Base-by-base conservation (phyloP, 1,140 invertebrate species). In the Agrilus planipennis region DNA sequence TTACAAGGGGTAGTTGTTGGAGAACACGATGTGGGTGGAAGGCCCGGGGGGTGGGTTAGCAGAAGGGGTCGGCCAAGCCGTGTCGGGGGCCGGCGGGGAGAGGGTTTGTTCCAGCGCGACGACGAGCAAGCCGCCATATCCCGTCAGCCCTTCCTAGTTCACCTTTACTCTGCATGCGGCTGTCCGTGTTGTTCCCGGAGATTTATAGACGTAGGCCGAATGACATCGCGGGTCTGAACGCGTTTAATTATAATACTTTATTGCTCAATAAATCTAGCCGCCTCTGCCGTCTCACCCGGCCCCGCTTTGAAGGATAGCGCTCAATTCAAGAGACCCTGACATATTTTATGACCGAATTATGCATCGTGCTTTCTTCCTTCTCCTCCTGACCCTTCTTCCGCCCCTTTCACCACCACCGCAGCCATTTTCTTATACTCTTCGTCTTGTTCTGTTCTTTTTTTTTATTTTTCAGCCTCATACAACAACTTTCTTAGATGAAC, bases 331-430 rank as follows among this genome's bases (percentile, higher is more conserved):
- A 53, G 50, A 57, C 51, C 56, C 58, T 48, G 60, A 61, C 60
- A 58, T 64, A 62, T 60, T 64, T 64, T 64, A 64, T 57, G 62
- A 61, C 54, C 60, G 53, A 62, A 64, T 62, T 64, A 62, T 62
- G 60, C 60, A 62, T 64, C 62, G 60, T 62, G 55, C 50, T 53
- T 49, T 42, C 32, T 31, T 31, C 34, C 42, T 30, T 44, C 37
- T 30, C 20, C 30, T 35, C 14, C 41, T 39, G 5, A n/a, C 18
- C 22, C 28, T 41, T 34, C 17, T 34, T 27, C 29, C 34, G 29
- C 21, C 25, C n/a, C 9, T 30, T 21, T 16, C 12, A 32, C n/a
- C n/a, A n/a, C n/a, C n/a, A n/a, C n/a, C n/a, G n/a, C n/a, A n/a
- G n/a, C n/a, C n/a, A n/a, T n/a, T n/a, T n/a, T n/a, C n/a, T n/a